Evolutionary conservation across 2,797 vertebrate genomes (phyloP), one percentile per base, ranked within the genome.

Genomic region (Phalloptychus januarius): DNA sequence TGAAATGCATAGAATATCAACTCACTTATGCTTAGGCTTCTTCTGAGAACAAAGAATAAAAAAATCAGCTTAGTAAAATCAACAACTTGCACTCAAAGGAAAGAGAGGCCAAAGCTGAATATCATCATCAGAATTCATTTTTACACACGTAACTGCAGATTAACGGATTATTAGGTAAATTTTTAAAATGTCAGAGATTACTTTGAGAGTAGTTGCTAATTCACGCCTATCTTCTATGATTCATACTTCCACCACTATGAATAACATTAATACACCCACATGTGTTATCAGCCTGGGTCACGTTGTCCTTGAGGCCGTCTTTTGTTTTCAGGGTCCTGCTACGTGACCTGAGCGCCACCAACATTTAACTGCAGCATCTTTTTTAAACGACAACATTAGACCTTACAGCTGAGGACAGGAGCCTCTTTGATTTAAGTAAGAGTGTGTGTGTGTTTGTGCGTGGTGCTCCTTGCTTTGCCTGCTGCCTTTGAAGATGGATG

Each of bases 401-500:
- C 86, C 87, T 87, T 72, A 72, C 79, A 74, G 63, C 36, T 25
- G 88, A 90, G 83, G 83, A 87, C 86, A 86, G 75, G 69, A 74
- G 71, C 80, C 78, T 84, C 82, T 91, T 89, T 92, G 89, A 93
- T 91, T 90, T 56, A 80, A 82, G 73, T 38, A 81, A 69, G 79
- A 12, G 54, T 5, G 52, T 46, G 48, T 52, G 83, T 13, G 71
- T 40, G 81, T 76, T 72, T 76, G 79, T 72, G 81, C 70, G 85
- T 20, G 76, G 70, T 72, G 87, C 82, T 85, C 81, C 87, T 87
- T 84, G 87, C 84, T 79, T 87, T 79, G 65, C 77, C 77, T n/a
- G 50, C 85, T 76, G 78, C 86, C 92, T 93, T 93, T 95, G 93
- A 93, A 93, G 92, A 92, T 80, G 87, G 89, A 91, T 88, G 89